phyloP scores from a whole-genome alignment of 2,113 vertebrate species.

The Strigops habroptila region DNA sequence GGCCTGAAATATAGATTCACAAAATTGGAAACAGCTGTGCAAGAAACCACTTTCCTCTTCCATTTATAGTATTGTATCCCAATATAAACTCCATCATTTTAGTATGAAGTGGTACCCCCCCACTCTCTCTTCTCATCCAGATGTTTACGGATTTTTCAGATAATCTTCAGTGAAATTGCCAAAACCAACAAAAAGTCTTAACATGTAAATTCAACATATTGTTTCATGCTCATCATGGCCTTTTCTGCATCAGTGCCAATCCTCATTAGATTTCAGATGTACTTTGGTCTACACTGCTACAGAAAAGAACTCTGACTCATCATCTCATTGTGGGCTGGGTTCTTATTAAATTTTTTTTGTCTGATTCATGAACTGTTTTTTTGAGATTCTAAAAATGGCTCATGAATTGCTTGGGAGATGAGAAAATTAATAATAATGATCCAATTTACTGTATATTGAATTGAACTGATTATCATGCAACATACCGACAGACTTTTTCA shows the following conservation, averaged over 20 bases:
- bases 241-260: slow-evolving; percentile 76
- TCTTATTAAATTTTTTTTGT: slow-evolving; percentile 79
- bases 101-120: slow-evolving; percentile 67
- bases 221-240: slow-evolving; percentile 82
- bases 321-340: slow-evolving; percentile 74
- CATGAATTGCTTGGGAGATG: slow-evolving; percentile 79
- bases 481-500: slow-evolving; percentile 72
- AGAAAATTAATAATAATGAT: slow-evolving; percentile 83
- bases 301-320: slow-evolving; percentile 80
- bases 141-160: slow-evolving; percentile 80
- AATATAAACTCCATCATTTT: slow-evolving; percentile 81
- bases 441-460: slow-evolving; percentile 80
- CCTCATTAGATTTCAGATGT: slow-evolving; percentile 81
- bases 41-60: slow-evolving; percentile 80
- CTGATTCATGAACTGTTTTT: slow-evolving; percentile 78
- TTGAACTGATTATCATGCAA: slow-evolving; percentile 78
- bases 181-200: slow-evolving; percentile 81
- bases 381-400: slow-evolving; percentile 78
- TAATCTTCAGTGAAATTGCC: slow-evolving; percentile 80
- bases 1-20: slow-evolving; percentile 79
- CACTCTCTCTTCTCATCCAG: slow-evolving; percentile 70
- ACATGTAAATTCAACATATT: slow-evolving; percentile 83
- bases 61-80: slow-evolving; percentile 82
- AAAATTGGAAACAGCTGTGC: slow-evolving; percentile 85
- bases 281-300: slow-evolving; percentile 72